Base-by-base conservation (phyloP, 2,797 vertebrate genomes). In the Neosilurus hyrtlii region DNA sequence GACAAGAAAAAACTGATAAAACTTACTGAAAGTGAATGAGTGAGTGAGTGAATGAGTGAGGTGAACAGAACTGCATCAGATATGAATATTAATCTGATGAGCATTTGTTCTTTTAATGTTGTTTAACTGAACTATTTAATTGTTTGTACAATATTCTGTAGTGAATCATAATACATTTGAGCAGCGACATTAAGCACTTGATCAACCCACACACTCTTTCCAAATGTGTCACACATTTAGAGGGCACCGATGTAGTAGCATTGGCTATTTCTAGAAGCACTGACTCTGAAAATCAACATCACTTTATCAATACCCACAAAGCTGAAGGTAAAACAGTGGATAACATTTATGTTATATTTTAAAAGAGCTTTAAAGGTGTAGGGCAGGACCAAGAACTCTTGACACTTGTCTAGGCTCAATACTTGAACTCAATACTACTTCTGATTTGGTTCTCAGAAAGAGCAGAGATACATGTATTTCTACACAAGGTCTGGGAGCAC, bases 401-500 rank as follows among this genome's bases (percentile, higher is more conserved):
- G 2, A 66, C 71, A 37, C 70, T 81, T 75, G 16, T 68, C 61
- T 30, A 73, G 52, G 54, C 65, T 57, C 71, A 82, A 80, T 71
- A 61, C 63, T 83, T 80, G 61, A 22, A 62, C 76, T 26, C 66
- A 49, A 80, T 80, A 67, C 77, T 84, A 83, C 63, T 80, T 80
- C 51, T 49, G 37, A 37, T 78, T 54, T 72, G 30, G 49, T 63
- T 82, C 67, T 65, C 9, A 49, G 52, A 66, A 78, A 51, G 59
- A 80, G 82, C 18, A 51, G 14, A 20, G 30, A 83, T 63, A 8
- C 43, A 43, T 43, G 43, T 43, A 82, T 86, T 78, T 85, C 83
- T 84, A 86, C 59, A 70, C 71, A 77, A 82, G 83, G 59, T 72
- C 67, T 80, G 61, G 22, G 24, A 82, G 63, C 5, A 8, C 52